These are phyloP conservation scores for Drosophila ironensis DNA, from an alignment of 1,140 invertebrate genomes.

Conservation along the genomic window DNA sequence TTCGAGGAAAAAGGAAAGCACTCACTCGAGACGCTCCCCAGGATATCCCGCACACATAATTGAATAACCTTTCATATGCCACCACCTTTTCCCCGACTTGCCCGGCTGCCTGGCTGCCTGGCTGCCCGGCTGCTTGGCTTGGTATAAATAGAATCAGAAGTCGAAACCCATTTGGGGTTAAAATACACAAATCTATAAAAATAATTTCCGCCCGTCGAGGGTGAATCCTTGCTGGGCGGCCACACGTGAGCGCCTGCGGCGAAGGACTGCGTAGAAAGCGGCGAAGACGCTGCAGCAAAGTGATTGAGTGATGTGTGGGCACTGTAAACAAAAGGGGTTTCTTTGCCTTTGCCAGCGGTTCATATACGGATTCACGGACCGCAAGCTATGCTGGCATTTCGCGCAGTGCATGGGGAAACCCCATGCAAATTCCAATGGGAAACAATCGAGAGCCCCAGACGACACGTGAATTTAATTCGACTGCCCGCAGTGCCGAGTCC, in stretches of 20 bases:
- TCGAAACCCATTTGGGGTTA: slow-evolving; percentile 66
- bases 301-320: too few relatives aligned
- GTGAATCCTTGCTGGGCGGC: slow-evolving; percentile 48
- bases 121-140: neutral
- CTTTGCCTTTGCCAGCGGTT: too few relatives aligned
- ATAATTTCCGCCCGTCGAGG: slow-evolving; percentile 56
- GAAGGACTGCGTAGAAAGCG: slow-evolving; percentile 7
- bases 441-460: slow-evolving; percentile 49
- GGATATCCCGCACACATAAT: slow-evolving; percentile 43
- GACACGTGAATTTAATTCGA: slow-evolving; percentile 81
- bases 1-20: slow-evolving; percentile 60
- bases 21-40: slow-evolving; percentile 68
- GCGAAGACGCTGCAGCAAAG: too few relatives aligned
- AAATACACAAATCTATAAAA: slow-evolving; percentile 62
- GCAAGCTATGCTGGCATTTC: too few relatives aligned
- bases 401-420: neutral
- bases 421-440: slow-evolving; percentile 62
- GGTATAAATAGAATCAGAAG: slow-evolving; percentile 65
- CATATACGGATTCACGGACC: too few relatives aligned
- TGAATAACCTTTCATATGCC: slow-evolving; percentile 54
- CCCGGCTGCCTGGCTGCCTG: neutral
- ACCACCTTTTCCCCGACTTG: neutral
- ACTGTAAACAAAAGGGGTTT: neutral
- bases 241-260: slow-evolving; percentile 60
- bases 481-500: slow-evolving; percentile 43